phyloP scores from a whole-genome alignment of 2,888 invertebrate genomes.

The Drosophila mercatorum region DNA sequence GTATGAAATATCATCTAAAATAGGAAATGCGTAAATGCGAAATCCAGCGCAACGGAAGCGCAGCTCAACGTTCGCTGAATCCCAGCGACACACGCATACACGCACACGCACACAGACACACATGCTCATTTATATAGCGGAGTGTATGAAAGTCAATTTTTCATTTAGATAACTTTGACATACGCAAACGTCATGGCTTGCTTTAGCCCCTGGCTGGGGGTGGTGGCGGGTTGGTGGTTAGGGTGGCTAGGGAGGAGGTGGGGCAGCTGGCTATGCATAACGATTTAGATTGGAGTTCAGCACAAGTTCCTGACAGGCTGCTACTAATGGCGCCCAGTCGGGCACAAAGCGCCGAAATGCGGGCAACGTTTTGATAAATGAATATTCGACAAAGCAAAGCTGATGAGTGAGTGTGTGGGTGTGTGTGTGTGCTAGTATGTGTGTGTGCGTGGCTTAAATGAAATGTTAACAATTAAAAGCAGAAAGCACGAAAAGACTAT shows the following conservation, averaged over 20 bases:
- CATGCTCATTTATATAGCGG: conserved; percentile 21
- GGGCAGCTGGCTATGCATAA: conserved; percentile 52
- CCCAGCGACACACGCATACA: conserved; percentile 25
- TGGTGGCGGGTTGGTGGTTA: conserved; percentile 1
- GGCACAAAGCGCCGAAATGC: conserved; percentile 70
- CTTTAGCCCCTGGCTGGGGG: conserved; percentile 29
- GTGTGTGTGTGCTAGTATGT: conserved; percentile 2
- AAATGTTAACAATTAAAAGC: conserved; percentile 79
- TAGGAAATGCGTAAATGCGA: conserved; percentile 79
- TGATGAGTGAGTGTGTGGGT: conserved; percentile 5
- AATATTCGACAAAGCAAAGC: conserved; percentile 59
- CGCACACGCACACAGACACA: conserved; percentile 9
- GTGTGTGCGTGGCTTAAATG: conserved; percentile 64
- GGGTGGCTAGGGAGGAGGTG: conserved; percentile 6
- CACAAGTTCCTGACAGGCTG: conserved; percentile 66
- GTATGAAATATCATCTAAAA: conserved; percentile 80
- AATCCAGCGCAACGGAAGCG: conserved; percentile 77
- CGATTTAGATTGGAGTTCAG: conserved; percentile 75
- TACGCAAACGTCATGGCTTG: conserved; percentile 74
- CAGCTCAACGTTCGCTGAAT: conserved; percentile 64
- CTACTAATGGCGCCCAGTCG: conserved; percentile 71
- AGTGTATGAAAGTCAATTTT: conserved; percentile 76
- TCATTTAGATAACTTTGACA: conserved; percentile 80
- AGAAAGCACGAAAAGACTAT: conserved; percentile 72
- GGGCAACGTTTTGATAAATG: conserved; percentile 77